phyloP scores from a whole-genome alignment of 2,113 vertebrate genomes.

The Bubo blakistoni region DNA sequence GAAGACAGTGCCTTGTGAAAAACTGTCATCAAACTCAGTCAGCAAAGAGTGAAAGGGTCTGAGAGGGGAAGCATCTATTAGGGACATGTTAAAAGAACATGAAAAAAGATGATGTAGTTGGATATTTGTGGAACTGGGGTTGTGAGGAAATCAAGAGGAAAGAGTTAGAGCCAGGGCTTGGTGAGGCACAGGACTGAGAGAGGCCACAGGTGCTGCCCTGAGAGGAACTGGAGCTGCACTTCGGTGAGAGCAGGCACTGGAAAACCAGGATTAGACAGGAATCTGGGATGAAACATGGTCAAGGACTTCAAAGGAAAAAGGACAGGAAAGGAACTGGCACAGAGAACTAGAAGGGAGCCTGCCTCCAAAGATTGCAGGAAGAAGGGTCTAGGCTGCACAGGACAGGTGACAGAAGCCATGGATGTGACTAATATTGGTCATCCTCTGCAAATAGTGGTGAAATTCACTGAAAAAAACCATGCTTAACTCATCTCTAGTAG shows the following conservation, averaged over 20 bases:
- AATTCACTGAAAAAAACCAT: background rate
- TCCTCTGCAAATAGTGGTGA: background rate
- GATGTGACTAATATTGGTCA: background rate
- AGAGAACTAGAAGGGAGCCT: background rate
- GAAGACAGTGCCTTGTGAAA: background rate
- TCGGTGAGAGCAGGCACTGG: background rate
- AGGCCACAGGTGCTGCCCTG: background rate
- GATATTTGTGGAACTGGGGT: background rate
- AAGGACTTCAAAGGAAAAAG: background rate
- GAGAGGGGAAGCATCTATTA: background rate
- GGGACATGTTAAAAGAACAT: background rate
- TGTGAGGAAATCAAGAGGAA: background rate
- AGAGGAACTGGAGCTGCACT: accelerated
- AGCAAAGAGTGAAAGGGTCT: background rate
- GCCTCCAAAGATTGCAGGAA: background rate
- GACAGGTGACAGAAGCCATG: background rate
- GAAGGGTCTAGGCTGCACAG: background rate
- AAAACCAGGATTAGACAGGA: background rate
- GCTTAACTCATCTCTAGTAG: background rate
- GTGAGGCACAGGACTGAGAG: background rate
- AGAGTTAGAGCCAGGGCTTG: background rate
- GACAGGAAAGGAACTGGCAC: background rate
- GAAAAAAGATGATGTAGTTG: background rate
- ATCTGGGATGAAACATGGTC: background rate
- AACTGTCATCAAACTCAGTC: background rate